Evolutionary conservation across 1,140 invertebrate species (phyloP).

Genomic region (Meloidogyne hapla): DNA sequence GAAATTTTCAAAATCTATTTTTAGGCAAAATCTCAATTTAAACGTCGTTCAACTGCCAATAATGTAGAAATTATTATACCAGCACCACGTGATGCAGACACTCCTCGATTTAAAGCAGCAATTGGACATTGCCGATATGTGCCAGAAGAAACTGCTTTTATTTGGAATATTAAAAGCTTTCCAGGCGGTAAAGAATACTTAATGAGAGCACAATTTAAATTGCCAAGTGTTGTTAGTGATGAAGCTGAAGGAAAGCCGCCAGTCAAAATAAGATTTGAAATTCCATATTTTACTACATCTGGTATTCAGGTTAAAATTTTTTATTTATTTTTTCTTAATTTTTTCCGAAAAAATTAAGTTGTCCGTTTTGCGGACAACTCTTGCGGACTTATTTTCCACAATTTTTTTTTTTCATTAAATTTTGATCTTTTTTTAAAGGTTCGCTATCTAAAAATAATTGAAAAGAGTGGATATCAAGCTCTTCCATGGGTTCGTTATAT

Average conservation of each 20-base stretch:
- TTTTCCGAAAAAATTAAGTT: no score
- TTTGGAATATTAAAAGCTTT: constrained; percentile 99
- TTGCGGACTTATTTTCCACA: no score
- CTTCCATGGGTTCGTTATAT: constrained; percentile 96
- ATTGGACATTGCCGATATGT: constrained; percentile 88
- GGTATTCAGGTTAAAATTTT: constrained; percentile 80
- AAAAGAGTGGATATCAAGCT: constrained; percentile 98
- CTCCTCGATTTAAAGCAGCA: constrained; percentile 97
- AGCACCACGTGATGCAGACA: constrained; percentile 94
- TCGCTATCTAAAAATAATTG: constrained; percentile 97
- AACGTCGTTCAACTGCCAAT: constrained; percentile 93
- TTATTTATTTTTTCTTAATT: not conserved
- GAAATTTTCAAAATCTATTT: constrained; percentile 19
- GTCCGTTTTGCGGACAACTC: no score
- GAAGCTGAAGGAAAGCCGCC: constrained; percentile 94
- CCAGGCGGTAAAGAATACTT: constrained; percentile 93
- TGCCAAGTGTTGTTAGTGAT: constrained; percentile 92
- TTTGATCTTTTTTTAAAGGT: constrained; percentile 66
- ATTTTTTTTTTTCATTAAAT: not conserved
- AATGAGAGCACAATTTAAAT: constrained; percentile 97
- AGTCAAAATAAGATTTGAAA: constrained; percentile 98
- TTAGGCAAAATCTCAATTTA: constrained; percentile 94
- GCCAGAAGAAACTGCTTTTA: constrained; percentile 80
- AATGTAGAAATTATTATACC: constrained; percentile 99
- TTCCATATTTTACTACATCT: constrained; percentile 98